These are phyloP conservation scores for Ranitomeya variabilis DNA, from an alignment of 2,113 vertebrate species.

Conservation along the genomic window DNA sequence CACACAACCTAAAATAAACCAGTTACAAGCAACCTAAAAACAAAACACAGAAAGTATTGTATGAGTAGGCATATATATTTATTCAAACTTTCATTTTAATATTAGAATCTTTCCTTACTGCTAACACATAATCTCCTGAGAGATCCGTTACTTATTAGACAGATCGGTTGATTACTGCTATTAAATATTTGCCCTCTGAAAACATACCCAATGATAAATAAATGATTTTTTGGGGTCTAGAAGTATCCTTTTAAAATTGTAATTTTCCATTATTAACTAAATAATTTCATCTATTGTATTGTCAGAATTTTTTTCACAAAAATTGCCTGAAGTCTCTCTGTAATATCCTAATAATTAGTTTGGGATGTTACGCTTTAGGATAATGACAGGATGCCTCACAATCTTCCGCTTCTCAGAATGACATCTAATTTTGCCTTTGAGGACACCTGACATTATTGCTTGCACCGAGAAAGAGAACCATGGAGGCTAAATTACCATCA, in stretches of 20 bases:
- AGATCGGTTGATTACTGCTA: too few relatives aligned
- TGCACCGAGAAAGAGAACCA: background rate
- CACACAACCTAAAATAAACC: too few relatives aligned
- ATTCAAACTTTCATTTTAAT: too few relatives aligned
- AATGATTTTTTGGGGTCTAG: background rate
- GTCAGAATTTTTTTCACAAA: background rate
- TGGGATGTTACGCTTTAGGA: background rate
- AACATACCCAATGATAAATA: too few relatives aligned
- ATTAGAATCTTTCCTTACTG: too few relatives aligned
- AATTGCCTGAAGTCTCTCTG: background rate
- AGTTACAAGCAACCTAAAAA: too few relatives aligned
- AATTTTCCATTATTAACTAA: background rate
- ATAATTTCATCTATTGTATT: background rate
- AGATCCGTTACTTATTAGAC: too few relatives aligned
- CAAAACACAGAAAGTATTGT: too few relatives aligned
- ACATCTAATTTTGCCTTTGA: slow-evolving; percentile 8
- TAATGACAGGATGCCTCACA: background rate
- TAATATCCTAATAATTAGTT: background rate
- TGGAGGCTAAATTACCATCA: background rate
- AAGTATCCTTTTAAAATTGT: background rate
- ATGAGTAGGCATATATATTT: too few relatives aligned
- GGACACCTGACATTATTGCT: slow-evolving; percentile 7
- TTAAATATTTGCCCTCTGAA: too few relatives aligned
- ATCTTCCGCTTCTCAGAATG: background rate
- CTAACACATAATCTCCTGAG: too few relatives aligned